Conservation (phyloP, 2,888 invertebrate species). For the Tetanocera ferruginea region DNA sequence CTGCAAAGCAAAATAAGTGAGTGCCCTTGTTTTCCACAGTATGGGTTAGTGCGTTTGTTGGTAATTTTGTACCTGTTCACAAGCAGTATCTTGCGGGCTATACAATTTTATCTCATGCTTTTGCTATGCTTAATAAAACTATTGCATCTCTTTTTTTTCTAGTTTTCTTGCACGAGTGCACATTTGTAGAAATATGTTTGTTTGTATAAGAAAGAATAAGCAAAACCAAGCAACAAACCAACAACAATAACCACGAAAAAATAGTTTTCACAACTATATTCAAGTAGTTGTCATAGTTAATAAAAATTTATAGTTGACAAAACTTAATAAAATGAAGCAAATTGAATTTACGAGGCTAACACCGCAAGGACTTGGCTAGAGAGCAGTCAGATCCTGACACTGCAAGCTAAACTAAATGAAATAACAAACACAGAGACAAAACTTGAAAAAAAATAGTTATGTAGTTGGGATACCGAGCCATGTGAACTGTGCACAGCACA, state of each 20-base stretch:
- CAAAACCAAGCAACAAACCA: not conserved
- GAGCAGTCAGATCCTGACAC: not conserved
- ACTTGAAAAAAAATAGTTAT: no score
- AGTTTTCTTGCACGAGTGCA: not conserved
- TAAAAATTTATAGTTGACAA: constrained; percentile 54
- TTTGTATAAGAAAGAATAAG: not conserved
- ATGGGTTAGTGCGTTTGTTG: not conserved
- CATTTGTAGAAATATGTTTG: no score
- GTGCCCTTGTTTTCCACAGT: not conserved
- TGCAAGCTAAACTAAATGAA: not conserved
- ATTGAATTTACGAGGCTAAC: constrained; percentile 28
- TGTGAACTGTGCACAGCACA: no score
- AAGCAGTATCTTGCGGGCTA: no score
- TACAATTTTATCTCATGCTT: no score
- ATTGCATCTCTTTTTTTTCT: not conserved
- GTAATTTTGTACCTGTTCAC: no score
- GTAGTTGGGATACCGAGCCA: no score
- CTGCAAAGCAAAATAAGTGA: not conserved
- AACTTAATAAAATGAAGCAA: constrained; percentile 52
- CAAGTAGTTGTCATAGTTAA: constrained; percentile 46
- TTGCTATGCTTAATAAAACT: not conserved
- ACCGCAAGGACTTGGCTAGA: constrained; percentile 22
- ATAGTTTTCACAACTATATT: not conserved
- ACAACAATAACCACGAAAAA: no score
- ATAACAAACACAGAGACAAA: not conserved